Percentiles rank a stretch among this genome's conserved stretches.
Conservation (phyloP, 2,797 vertebrate species). For the Lepilemur septentrionalis region DNA sequence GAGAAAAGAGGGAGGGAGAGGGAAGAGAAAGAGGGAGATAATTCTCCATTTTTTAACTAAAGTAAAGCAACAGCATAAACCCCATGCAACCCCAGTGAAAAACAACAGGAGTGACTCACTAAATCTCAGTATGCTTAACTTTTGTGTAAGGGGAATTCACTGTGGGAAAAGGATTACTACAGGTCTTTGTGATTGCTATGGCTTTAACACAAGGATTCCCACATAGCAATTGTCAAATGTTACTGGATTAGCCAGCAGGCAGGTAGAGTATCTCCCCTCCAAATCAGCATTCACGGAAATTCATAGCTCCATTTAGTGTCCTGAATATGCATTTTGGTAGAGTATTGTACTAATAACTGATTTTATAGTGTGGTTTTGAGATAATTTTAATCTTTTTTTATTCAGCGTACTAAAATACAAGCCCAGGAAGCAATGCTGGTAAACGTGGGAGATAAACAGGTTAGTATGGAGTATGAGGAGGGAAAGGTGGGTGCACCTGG, state of each 20-base stretch:
- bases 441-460: neutral
- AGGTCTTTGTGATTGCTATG: neutral
- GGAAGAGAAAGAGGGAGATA: neutral
- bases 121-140: neutral
- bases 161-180: neutral
- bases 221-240: neutral
- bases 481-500: neutral
- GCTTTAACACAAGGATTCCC: neutral
- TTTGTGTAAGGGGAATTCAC: neutral
- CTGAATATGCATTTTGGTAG: neutral
- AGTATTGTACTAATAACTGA: neutral
- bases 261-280: neutral
- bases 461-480: neutral
- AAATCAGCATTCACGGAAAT: neutral
- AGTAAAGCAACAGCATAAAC: neutral
- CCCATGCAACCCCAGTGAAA: neutral
- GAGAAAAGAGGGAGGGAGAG: neutral
- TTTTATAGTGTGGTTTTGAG: neutral
- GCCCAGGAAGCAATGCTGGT: neutral
- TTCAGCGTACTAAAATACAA: neutral
- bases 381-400: neutral
- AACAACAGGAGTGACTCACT: neutral
- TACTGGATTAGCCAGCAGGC: constrained; percentile 1
- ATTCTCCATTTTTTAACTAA: neutral
- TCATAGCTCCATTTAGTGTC: neutral